These are phyloP conservation scores for Oreochromis grahami DNA, from an alignment of 2,797 vertebrate species.

Conservation along the genomic window DNA sequence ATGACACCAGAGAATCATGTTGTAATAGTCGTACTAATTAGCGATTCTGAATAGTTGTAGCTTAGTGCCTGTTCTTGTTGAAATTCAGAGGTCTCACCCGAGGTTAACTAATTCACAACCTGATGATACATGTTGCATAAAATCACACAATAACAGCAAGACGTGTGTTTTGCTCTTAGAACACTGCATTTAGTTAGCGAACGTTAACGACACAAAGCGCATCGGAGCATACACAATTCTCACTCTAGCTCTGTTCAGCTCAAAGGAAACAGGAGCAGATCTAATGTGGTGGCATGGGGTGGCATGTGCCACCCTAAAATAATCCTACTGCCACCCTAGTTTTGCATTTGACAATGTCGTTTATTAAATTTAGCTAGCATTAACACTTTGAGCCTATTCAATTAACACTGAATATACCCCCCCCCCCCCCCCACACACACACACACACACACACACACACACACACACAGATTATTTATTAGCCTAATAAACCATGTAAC, in stretches of 20 bases:
- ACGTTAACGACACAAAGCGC: neutral
- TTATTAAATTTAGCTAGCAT: neutral
- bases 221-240: neutral
- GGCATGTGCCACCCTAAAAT: neutral
- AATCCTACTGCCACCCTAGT: neutral
- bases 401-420: neutral
- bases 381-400: neutral
- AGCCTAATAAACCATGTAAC: neutral
- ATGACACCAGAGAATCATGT: slow-evolving; percentile 39
- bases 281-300: neutral
- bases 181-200: neutral
- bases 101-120: neutral
- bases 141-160: neutral
- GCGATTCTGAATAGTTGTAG: neutral
- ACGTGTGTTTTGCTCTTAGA: neutral
- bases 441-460: no score
- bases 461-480: neutral
- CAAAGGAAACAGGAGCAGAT: neutral
- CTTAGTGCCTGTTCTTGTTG: neutral
- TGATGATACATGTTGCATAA: neutral
- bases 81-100: neutral
- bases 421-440: fast-evolving
- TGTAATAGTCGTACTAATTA: slow-evolving; percentile 36
- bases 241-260: neutral
- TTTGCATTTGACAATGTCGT: neutral